Evolutionary conservation across 2,888 invertebrate species (phyloP), one percentile per base, ranked within the genome.

Genomic region (Bembecia ichneumoniformis): DNA sequence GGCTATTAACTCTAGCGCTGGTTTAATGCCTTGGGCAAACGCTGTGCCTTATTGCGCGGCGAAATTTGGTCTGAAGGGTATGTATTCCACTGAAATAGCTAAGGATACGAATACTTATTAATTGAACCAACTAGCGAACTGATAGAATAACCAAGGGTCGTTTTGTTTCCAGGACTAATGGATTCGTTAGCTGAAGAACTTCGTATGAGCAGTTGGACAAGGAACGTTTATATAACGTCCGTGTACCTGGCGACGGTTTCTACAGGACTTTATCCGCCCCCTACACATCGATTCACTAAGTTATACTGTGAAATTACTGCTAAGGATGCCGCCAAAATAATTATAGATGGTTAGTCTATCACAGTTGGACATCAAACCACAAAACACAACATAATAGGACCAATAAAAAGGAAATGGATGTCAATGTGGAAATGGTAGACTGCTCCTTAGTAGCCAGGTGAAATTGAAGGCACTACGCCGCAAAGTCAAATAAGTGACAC

Each of bases 21-120:
- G 83, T 0, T 62, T 87, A 16, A 70, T 82, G 71, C 81, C 86
- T 0, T 74, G 65, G 40, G 68, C 81, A 0, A 80, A 83, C 40
- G 81, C 82, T 81, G 72, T 74, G 44, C 81, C 87, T 0, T 86
- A 86, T 49, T 82, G 83, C 50, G 82, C 87, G 1, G 83, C 87
- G 1, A 87, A 84, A 54, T 86, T 74, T 59, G 87, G 87, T 10
- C 68, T 87, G 0, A 73, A 68, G 77, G 86, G 87, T 84, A 13
- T 14, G n/a, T 40, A 13, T 28, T 28, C 28, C 9, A 44, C 15
- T 16, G n/a, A 17, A 28, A 9, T 1, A 20, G 20, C 20, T 5
- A 20, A 20, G 20, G 5, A 20, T 16, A 45, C 16, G 5, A 45
- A 15, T 13, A 17, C 7, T 20, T 20, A 20, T 20, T 20, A 20